These are phyloP conservation scores for Erebia palarica DNA, from an alignment of 2,888 invertebrate genomes.

Conservation along the genomic window DNA sequence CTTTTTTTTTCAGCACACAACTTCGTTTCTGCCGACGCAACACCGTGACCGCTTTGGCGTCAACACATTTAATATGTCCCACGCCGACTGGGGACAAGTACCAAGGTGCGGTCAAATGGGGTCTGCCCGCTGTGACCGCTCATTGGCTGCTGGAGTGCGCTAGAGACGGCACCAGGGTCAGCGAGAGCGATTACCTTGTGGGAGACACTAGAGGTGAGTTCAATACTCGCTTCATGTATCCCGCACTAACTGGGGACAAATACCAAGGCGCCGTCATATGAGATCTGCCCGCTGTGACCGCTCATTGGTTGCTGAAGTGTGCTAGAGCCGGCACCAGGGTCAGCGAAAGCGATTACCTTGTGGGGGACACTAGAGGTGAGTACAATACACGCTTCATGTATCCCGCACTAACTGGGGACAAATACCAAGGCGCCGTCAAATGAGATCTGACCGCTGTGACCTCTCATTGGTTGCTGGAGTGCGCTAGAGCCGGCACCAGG, in stretches of 20 bases:
- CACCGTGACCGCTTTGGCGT: slow-evolving; percentile 80
- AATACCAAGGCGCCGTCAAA: slow-evolving; percentile 86
- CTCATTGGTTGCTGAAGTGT: slow-evolving; percentile 90
- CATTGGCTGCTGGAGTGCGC: slow-evolving; percentile 90
- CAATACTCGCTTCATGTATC: background rate
- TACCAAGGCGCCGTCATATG: slow-evolving; percentile 92
- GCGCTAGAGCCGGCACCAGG: slow-evolving; percentile 81
- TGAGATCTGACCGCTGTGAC: slow-evolving; percentile 93
- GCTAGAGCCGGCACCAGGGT: slow-evolving; percentile 79
- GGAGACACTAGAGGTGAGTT: slow-evolving; percentile 60
- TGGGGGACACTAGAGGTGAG: slow-evolving; percentile 67
- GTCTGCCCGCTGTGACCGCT: slow-evolving; percentile 89
- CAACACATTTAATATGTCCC: slow-evolving; percentile 92
- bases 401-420: background rate
- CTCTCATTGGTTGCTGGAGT: slow-evolving; percentile 89
- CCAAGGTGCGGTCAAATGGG: slow-evolving; percentile 92
- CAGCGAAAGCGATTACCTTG: slow-evolving; percentile 80
- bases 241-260: slow-evolving; percentile 86
- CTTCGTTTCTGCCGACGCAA: slow-evolving; percentile 72
- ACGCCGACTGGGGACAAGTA: slow-evolving; percentile 90
- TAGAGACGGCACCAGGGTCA: slow-evolving; percentile 73
- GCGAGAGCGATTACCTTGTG: slow-evolving; percentile 82
- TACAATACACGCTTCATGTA: background rate
- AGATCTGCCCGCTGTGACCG: slow-evolving; percentile 90
- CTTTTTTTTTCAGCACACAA: slow-evolving; percentile 59